Evolutionary conservation across 2,888 invertebrate species (phyloP), one percentile per base, ranked within the genome.

Genomic region (Limnephilus lunatus): DNA sequence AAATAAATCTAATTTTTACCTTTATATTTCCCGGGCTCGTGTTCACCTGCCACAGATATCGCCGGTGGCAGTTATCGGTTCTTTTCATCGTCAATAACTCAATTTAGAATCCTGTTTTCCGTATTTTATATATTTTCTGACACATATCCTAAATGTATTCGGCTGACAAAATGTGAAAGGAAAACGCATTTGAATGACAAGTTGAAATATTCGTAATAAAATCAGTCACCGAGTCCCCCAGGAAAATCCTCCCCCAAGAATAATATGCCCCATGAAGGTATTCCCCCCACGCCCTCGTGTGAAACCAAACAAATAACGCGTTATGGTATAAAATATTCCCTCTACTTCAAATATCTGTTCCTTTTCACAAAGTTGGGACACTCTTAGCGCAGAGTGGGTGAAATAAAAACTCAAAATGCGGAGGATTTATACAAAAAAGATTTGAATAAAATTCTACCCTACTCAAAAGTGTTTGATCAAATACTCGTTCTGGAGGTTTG

Each of bases 181-280:
- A 90, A 93, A 92, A 92, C 91, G 92, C 92, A 93, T 93, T 93
- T 91, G 93, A 92, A 93, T 93, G 93, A 93, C 93, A 93, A 92
- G 91, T 90, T 92, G 93, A 93, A 93, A 93, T 93, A 93, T 93
- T 93, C 93, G 93, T 93, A 93, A 93, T 93, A 93, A 93, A 93
- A 93, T 93, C 93, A 93, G 92, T 92, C 93, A 81, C 87, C 81
- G 53, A 30, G 82, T 85, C 92, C 91, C 91, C 44, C 35, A 87
- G 91, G 88, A 90, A 81, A 91, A 89, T 81, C 44, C 30, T 91
- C 92, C 85, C 90, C 92, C 80, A 89, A 86, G 90, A 91, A 93
- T 93, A 90, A 93, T 92, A 89, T 90, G 85, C 91, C 91, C 91
- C 81, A 82, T 87, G 80, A 91, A 92, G 90, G 91, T 91, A 93